phyloP scores from a whole-genome alignment of 2,797 vertebrate genomes.

The Melanotaenia pygmaea region DNA sequence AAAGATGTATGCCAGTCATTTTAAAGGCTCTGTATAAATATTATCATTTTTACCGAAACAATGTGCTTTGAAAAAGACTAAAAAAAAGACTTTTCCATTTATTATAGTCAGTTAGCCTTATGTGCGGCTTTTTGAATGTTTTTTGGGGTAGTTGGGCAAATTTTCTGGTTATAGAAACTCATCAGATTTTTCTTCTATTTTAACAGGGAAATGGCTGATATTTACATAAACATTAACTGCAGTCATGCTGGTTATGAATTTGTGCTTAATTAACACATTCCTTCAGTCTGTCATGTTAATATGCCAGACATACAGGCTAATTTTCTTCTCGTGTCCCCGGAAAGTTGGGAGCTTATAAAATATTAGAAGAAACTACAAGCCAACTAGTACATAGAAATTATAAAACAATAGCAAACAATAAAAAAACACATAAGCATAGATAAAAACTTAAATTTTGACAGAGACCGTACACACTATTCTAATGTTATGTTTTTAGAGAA shows the following conservation, averaged over 20 bases:
- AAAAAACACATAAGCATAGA: background rate
- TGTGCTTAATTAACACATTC: too few species aligned
- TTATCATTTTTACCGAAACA: background rate
- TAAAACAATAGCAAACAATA: background rate
- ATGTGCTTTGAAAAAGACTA: background rate
- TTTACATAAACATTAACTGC: background rate
- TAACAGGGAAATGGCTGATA: background rate
- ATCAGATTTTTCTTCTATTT: background rate
- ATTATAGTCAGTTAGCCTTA: background rate
- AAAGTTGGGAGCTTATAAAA: background rate
- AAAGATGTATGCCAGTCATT: constrained; percentile 4
- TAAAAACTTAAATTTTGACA: background rate
- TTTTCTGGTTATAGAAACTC: background rate
- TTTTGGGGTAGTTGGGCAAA: too few species aligned
- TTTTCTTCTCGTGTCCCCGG: too few species aligned
- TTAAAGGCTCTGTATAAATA: constrained; percentile 10
- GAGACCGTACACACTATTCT: too few species aligned
- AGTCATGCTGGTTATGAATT: too few species aligned
- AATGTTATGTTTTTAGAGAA: too few species aligned
- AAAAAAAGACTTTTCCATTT: background rate
- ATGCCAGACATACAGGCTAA: too few species aligned
- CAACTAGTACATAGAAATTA: background rate
- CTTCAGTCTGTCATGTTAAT: too few species aligned
- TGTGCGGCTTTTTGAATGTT: too few species aligned
- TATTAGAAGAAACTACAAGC: background rate